Evolutionary conservation across 2,797 vertebrate genomes (phyloP), one percentile per base, ranked within the genome.

Genomic region (Hafferia zeledoni): DNA sequence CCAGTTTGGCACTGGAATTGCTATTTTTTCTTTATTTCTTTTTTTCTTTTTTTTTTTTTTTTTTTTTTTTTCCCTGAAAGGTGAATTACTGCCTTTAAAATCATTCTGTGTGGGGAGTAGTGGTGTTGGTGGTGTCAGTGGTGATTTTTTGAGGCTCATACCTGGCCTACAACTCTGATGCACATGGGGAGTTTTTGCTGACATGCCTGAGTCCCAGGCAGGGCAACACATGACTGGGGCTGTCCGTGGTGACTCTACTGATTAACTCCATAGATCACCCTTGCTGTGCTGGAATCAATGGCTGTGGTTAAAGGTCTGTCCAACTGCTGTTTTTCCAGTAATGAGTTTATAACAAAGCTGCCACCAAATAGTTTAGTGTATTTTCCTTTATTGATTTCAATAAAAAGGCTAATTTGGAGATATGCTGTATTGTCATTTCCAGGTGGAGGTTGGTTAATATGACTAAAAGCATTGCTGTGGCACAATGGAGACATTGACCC

Each of bases 341-440:
- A 96, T 97, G 97, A 97, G 89, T 95, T 97, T 96, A 97, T 97
- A 97, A 97, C 92, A 96, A 96, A 96, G 61, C 95, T 96, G 95
- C 91, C 96, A 94, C 71, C 88, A 83, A 96, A 95, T 92, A 95
- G 90, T 97, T 97, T 97, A 96, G 93, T 97, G 72, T 92, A 93
- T 84, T 91, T 68, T 88, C 90, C 76, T 95, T 97, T 97, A 97
- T 97, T 96, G 97, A 97, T 96, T 97, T 96, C 96, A 97, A 96
- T 96, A 96, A 97, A 96, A 96, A 92, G 95, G 94, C 91, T 96
- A 93, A 97, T 97, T 96, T 97, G 83, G 76, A 95, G 93, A 93
- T 88, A 53, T 64, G 83, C 86, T 91, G 77, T 87, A 81, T 77
- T 94, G 95, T 91, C 91, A 87, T 89, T 79, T 89, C 75, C 61